Conservation (phyloP, 2,113 vertebrate species). For the Atherinomorus stipes region DNA sequence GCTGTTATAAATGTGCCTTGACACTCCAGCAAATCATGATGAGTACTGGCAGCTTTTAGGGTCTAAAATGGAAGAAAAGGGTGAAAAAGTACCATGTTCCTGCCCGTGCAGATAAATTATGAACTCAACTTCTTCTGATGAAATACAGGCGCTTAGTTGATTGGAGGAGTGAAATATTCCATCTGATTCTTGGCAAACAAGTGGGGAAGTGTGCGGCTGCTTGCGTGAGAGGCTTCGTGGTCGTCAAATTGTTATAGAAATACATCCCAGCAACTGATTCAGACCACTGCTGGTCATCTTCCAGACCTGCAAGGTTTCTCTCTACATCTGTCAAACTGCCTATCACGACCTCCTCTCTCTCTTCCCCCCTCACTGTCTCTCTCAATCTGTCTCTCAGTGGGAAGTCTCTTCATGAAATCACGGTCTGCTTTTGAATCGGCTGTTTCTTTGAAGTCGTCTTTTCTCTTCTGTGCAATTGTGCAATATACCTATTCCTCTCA, state of each 20-base stretch:
- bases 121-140: not conserved
- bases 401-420: conserved; percentile 51
- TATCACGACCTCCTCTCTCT: conserved; percentile 5
- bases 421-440: conserved; percentile 58
- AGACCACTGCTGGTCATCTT: conserved; percentile 16
- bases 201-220: conserved; percentile 17
- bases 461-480: conserved; percentile 25
- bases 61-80: too few relatives aligned
- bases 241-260: conserved; percentile 27
- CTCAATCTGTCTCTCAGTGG: conserved; percentile 49
- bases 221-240: not conserved
- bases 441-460: conserved; percentile 69
- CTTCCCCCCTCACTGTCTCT: conserved; percentile 31
- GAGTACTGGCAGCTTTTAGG: too few relatives aligned
- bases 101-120: too few relatives aligned
- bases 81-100: too few relatives aligned
- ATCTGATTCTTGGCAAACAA: conserved; percentile 12
- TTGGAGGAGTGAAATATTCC: conserved; percentile 15
- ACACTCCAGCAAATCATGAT: too few relatives aligned
- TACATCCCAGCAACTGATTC: conserved; percentile 2
- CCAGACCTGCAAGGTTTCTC: conserved; percentile 5
- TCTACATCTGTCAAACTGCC: conserved; percentile 7
- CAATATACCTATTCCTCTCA: conserved; percentile 12
- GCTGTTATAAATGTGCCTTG: not conserved
- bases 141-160: not conserved